Percentiles rank a stretch among this genome's conserved stretches.
phyloP scores from a whole-genome alignment of 2,797 vertebrate species.

The Acrocephalus scirpaceus region DNA sequence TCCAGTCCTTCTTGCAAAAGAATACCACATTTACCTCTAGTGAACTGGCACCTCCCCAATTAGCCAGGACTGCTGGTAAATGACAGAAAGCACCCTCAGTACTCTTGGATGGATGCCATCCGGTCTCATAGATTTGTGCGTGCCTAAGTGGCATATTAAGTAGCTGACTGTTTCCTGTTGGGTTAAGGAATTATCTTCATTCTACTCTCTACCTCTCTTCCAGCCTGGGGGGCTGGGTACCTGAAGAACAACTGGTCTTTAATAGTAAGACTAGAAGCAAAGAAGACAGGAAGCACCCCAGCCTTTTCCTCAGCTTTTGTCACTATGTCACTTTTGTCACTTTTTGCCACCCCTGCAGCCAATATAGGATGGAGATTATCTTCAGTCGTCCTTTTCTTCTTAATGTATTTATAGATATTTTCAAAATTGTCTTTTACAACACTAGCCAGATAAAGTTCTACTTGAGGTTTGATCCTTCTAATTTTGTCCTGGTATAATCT shows the following conservation, averaged over 20 bases:
- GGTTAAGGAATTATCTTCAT: background rate
- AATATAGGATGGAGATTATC: background rate
- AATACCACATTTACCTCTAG: background rate
- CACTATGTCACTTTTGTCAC: too few species aligned
- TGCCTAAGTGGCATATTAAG: background rate
- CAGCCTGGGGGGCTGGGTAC: fast-evolving
- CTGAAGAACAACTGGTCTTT: background rate
- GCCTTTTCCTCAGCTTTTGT: background rate
- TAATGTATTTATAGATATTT: background rate
- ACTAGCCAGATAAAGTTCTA: background rate
- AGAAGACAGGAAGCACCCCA: fast-evolving
- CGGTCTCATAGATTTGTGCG: fast-evolving
- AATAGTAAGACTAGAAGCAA: background rate
- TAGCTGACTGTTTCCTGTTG: background rate
- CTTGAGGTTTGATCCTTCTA: background rate
- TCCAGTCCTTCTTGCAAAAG: background rate
- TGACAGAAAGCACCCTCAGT: background rate
- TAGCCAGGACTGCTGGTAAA: background rate
- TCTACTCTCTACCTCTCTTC: background rate
- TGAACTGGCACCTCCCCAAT: background rate
- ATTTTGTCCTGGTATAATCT: background rate
- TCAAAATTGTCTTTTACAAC: background rate
- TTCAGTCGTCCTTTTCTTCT: background rate
- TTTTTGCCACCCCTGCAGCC: background rate
- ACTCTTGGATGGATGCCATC: too few species aligned